Evolutionary conservation across 2,113 vertebrate species (phyloP).

Genomic region (Chloebia gouldiae): DNA sequence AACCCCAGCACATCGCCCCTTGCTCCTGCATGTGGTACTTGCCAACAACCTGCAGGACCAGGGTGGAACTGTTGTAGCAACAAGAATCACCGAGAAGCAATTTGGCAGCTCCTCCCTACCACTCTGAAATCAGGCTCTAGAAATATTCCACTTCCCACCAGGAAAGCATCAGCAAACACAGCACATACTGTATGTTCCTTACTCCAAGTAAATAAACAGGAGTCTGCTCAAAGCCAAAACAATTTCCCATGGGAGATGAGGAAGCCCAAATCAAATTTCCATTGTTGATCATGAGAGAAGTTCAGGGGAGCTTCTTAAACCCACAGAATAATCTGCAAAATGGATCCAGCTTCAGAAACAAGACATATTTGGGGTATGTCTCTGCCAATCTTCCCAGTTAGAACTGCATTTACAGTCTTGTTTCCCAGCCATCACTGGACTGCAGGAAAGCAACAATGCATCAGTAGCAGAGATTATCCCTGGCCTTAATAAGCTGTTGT

Average conservation of each 20-base stretch:
- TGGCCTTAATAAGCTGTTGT: slow-evolving; percentile 76
- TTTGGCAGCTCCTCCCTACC: neutral
- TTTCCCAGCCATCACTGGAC: slow-evolving; percentile 63
- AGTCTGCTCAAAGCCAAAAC: neutral
- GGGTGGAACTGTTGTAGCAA: neutral
- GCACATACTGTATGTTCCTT: neutral
- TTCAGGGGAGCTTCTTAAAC: neutral
- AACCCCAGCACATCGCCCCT: neutral
- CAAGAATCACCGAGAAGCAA: neutral
- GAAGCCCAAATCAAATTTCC: neutral
- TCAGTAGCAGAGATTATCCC: slow-evolving; percentile 75
- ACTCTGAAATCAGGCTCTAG: neutral
- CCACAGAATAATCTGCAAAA: neutral
- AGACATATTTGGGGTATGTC: neutral
- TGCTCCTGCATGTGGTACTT: neutral
- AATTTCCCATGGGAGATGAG: neutral
- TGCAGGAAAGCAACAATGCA: slow-evolving; percentile 71
- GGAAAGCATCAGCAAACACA: neutral
- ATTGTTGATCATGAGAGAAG: neutral
- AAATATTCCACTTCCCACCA: neutral
- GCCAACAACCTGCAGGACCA: neutral
- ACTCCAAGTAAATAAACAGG: neutral
- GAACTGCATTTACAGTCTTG: slow-evolving; percentile 16
- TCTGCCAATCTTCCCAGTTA: slow-evolving; percentile 24
- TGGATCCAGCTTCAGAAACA: neutral